Conservation (phyloP, 64 coral and sea anemone species). For the Pocillopora damicornis region DNA sequence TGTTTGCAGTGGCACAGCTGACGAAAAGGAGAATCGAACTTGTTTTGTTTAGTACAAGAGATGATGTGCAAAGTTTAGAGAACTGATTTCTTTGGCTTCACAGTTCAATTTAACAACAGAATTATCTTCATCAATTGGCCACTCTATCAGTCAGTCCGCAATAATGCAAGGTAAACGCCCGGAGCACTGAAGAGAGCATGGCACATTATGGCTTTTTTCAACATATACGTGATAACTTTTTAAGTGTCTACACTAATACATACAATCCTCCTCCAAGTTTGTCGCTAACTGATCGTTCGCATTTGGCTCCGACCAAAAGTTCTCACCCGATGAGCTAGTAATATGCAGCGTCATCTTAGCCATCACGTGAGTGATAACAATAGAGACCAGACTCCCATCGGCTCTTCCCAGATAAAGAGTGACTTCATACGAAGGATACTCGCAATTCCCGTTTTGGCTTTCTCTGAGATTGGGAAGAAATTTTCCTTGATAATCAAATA, state of each 20-base stretch:
- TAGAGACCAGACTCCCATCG: slow-evolving; percentile 65
- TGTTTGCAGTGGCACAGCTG: too few species aligned
- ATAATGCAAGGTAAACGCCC: background rate
- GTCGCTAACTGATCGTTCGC: slow-evolving; percentile 37
- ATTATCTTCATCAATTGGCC: too few species aligned
- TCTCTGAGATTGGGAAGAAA: slow-evolving; percentile 51
- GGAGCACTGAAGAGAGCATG: background rate
- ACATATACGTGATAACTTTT: background rate
- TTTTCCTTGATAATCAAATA: slow-evolving; percentile 70
- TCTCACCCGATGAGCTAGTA: slow-evolving; percentile 31
- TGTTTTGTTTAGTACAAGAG: too few species aligned
- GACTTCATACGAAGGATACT: slow-evolving; percentile 65
- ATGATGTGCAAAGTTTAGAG: too few species aligned
- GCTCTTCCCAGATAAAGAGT: slow-evolving; percentile 73
- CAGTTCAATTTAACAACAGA: too few species aligned
- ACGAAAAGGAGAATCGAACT: too few species aligned
- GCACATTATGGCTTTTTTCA: background rate
- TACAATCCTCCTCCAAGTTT: slow-evolving; percentile 14
- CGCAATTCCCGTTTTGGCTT: slow-evolving; percentile 45
- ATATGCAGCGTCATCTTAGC: slow-evolving; percentile 54
- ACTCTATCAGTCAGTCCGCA: background rate
- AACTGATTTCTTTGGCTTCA: too few species aligned
- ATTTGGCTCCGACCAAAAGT: slow-evolving; percentile 54
- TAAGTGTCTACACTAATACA: background rate
- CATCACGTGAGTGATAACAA: slow-evolving; percentile 77